phyloP scores from a whole-genome alignment of 2,113 vertebrate genomes.

The Anas platyrhynchos region DNA sequence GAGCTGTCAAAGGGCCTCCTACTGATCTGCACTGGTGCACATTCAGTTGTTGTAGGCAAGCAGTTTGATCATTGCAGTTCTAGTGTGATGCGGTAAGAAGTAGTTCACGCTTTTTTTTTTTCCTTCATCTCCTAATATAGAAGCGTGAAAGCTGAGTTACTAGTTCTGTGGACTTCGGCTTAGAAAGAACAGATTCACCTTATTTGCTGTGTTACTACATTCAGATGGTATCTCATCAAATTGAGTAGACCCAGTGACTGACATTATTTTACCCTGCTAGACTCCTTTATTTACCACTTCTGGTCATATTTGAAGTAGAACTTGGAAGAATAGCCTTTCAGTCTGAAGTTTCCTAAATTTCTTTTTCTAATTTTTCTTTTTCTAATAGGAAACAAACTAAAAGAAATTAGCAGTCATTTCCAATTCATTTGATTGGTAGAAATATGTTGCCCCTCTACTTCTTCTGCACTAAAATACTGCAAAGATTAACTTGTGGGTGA shows the following conservation, averaged over 20 bases:
- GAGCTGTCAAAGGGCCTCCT: accelerated
- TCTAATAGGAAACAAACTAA: not conserved
- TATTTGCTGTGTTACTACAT: not conserved
- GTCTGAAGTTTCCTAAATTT: not conserved
- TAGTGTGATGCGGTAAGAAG: not conserved
- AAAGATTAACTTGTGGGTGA: not conserved
- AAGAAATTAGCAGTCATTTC: not conserved
- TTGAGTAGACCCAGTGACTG: not conserved
- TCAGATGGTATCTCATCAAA: not conserved
- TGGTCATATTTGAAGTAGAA: not conserved
- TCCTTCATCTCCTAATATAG: not conserved
- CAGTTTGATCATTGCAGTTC: not conserved
- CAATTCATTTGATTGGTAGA: not conserved
- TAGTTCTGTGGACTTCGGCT: not conserved
- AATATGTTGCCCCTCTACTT: not conserved
- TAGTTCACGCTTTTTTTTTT: not conserved
- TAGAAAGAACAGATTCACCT: not conserved
- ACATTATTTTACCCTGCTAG: not conserved
- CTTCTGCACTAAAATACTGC: not conserved
- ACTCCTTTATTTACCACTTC: not conserved
- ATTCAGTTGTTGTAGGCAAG: not conserved
- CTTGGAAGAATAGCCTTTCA: not conserved
- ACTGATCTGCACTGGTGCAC: not conserved
- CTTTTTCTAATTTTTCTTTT: not conserved
- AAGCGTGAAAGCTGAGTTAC: not conserved